Conservation (phyloP, 2,888 invertebrate genomes). For the Arrhopalites spinosus region DNA sequence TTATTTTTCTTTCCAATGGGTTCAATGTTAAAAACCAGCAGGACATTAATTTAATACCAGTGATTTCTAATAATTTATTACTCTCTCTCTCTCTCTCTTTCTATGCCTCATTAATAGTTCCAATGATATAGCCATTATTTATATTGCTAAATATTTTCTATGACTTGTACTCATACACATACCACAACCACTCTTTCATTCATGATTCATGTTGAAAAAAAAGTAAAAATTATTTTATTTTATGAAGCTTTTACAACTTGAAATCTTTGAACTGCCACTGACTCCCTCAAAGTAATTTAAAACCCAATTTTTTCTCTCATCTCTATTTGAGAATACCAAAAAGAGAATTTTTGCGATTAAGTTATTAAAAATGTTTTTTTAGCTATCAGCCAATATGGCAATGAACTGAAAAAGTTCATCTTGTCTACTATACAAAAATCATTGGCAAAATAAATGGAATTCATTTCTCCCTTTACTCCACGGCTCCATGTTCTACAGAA, state of each 20-base stretch:
- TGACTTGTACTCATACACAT: too few relatives aligned
- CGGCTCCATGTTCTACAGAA: not conserved
- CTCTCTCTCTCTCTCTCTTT: too few relatives aligned
- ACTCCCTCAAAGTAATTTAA: too few relatives aligned
- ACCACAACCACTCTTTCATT: not conserved
- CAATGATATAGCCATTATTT: not conserved
- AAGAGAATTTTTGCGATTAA: not conserved
- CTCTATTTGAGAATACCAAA: not conserved
- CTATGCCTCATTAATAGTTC: conserved; percentile 9
- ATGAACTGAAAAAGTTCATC: not conserved
- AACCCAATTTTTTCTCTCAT: too few relatives aligned
- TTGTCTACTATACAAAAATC: too few relatives aligned
- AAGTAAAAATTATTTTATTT: too few relatives aligned
- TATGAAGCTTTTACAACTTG: too few relatives aligned
- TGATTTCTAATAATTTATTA: conserved; percentile 31
- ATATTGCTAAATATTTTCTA: too few relatives aligned
- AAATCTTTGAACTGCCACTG: too few relatives aligned
- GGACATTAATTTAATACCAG: conserved; percentile 33
- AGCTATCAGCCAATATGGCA: not conserved
- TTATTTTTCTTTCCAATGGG: not conserved
- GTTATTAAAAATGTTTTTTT: not conserved
- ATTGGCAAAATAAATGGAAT: not conserved
- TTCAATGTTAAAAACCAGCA: conserved; percentile 17
- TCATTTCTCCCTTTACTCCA: not conserved
- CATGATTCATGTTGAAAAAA: conserved; percentile 2